Evolutionary conservation across 2,113 vertebrate genomes (phyloP), one percentile per base, ranked within the genome.

Genomic region (human (Homo sapiens)): DNA sequence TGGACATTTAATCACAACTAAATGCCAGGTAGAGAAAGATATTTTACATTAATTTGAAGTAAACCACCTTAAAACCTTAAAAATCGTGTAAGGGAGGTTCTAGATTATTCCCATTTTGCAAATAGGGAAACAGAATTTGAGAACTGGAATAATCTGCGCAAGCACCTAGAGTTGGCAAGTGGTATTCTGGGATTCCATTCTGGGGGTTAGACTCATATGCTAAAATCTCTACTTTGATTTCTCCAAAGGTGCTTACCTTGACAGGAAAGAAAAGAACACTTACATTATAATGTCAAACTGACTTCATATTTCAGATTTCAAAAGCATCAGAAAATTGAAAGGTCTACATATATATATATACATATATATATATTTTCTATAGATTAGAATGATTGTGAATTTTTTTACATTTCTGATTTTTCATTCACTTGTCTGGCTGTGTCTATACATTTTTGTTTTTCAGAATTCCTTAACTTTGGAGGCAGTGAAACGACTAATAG

Each of bases 401-500:
- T 16, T 78, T 82, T 45, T n/a, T n/a, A 8, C 32, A 52, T 81
- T 82, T 50, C 45, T 70, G 17, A 70, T 16, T 72, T 90, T 76
- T 84, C 10, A 4, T 79, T 78, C 35, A 83, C 32, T 80, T 52
- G 48, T 52, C 55, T 76, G 52, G 6, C 35, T 27, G 2, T 85
- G 35, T 80, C n/a, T 72, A 6, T 75, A 14, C 45, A 25, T 57
- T 93, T 95, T 64, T 32, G 82, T 83, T 96, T 94, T 97, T 32
- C 96, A 99, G 99, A 99, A 99, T 97, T 98, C 99, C 5, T 99
- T 99, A 98, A 99, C 99, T 0, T 97, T 72, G 0, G 98, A 98
- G 3, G 93, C 98, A 43, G 99, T 99, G 95, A 99, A 98, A 98
- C 98, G 98, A 12, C 90, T 99, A 97, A 43, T 99, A 93, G 98